Base-by-base conservation (phyloP, 2,113 vertebrate species). In the Lasiurus borealis region DNA sequence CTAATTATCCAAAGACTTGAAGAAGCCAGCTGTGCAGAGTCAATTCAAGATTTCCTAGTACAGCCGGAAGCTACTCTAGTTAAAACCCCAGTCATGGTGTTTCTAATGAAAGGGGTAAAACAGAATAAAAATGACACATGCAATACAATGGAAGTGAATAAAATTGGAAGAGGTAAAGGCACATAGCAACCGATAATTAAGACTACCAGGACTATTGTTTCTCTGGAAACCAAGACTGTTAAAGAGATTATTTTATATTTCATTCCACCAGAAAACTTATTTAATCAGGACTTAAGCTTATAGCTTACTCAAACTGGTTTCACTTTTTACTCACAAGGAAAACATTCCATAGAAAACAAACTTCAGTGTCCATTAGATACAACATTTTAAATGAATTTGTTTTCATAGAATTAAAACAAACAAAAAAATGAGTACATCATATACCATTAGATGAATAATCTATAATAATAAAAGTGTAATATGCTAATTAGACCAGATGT, bases 1-100 rank as follows among this genome's bases (percentile, higher is more conserved):
- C 95, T 97, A 97, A 97, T 97, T 97, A 97, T 93, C 95, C 95
- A 95, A 96, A 96, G 93, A 86, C 88, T 96, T 83, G 85, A 83
- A 88, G 88, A 93, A 88, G 18, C 75, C 97, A 96, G 92, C 96
- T 96, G 97, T 93, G 96, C 85, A 95, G 93, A 96, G 88, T 97
- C 92, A 94, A 96, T 97, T 97, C 90, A 94, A 77, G 90, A 96
- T 97, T 92, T 46, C 90, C 85, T 90, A 64, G 78, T 96, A 86
- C 57, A 84, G 87, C 95, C 96, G 34, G 92, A 97, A 97, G 97
- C 93, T 94, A 94, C 92, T 96, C 95, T 84, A 96, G 90, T 94
- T 94, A 96, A 93, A n/a, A 92, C 73, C 82, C 96, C 92, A 88
- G 92, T 93, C 95, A 44, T 83, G 46, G 92, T 90, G 93, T 93